Evolutionary conservation across 92 coral and sea anemone genomes (phyloP).

Genomic region (Micromussa lordhowensis): DNA sequence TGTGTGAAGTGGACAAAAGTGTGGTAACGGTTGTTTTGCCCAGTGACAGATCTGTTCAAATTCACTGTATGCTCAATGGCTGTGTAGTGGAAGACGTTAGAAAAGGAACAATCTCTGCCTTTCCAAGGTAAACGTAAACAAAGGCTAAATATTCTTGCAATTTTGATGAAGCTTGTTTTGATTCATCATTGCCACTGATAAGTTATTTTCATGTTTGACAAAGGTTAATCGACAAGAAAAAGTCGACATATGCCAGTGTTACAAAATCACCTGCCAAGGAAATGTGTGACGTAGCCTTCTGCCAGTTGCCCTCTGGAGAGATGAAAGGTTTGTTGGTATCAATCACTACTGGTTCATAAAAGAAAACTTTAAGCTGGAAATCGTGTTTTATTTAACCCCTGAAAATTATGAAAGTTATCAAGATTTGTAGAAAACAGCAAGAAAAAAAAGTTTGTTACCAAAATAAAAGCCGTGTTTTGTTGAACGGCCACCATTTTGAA

Average conservation of each 20-base stretch:
- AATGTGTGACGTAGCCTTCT: slow-evolving; percentile 89
- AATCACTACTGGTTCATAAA: too few species aligned
- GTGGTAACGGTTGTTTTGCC: slow-evolving; percentile 71
- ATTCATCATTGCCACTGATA: neutral
- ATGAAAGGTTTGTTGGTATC: slow-evolving; percentile 82
- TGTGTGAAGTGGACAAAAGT: slow-evolving; percentile 83
- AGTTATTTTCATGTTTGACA: neutral
- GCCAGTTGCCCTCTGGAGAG: slow-evolving; percentile 81
- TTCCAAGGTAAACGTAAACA: slow-evolving; percentile 79
- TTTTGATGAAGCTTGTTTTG: neutral
- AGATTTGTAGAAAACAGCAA: too few species aligned
- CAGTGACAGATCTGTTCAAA: slow-evolving; percentile 83
- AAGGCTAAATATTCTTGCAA: neutral
- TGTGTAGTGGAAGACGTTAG: slow-evolving; percentile 91
- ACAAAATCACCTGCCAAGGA: slow-evolving; percentile 57
- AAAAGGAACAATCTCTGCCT: slow-evolving; percentile 74
- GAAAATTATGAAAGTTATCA: too few species aligned
- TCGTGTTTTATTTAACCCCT: too few species aligned
- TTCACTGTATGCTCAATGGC: slow-evolving; percentile 81
- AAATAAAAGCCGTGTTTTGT: too few species aligned
- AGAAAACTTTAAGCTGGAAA: too few species aligned
- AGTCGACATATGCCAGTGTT: slow-evolving; percentile 45
- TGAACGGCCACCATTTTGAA: too few species aligned
- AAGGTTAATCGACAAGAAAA: slow-evolving; percentile 81
- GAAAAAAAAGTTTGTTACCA: too few species aligned